Conservation (phyloP, 2,797 vertebrate genomes). For the Buphagus erythrorhynchus region DNA sequence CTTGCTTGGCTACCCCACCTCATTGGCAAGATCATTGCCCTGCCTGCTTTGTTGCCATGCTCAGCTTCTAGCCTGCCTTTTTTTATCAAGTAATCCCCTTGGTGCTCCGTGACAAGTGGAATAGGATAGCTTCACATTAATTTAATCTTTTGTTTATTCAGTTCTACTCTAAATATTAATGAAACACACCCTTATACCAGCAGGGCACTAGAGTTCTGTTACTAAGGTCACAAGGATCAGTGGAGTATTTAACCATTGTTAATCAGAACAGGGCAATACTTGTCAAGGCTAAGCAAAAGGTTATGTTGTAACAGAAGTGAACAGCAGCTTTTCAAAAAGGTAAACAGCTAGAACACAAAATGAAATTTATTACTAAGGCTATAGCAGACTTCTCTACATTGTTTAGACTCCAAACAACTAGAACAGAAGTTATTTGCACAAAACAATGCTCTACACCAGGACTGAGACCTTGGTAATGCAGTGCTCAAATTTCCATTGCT, state of each 20-base stretch:
- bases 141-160: background rate
- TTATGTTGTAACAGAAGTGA: background rate
- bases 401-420: background rate
- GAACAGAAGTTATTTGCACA: background rate
- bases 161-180: background rate
- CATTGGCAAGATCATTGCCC: background rate
- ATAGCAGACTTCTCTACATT: background rate
- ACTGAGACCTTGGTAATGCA: background rate
- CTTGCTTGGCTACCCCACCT: background rate
- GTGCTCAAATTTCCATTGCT: background rate
- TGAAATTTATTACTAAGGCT: background rate
- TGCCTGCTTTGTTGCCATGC: background rate
- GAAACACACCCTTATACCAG: background rate
- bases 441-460: background rate
- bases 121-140: background rate
- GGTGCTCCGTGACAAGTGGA: background rate
- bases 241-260: background rate
- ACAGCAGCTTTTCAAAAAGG: background rate
- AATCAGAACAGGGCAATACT: background rate
- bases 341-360: background rate
- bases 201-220: background rate
- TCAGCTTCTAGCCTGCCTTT: background rate
- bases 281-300: background rate
- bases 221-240: background rate
- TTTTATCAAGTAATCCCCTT: background rate